Base-by-base conservation (phyloP, 2,797 vertebrate genomes). In the Chelon labrosus region DNA sequence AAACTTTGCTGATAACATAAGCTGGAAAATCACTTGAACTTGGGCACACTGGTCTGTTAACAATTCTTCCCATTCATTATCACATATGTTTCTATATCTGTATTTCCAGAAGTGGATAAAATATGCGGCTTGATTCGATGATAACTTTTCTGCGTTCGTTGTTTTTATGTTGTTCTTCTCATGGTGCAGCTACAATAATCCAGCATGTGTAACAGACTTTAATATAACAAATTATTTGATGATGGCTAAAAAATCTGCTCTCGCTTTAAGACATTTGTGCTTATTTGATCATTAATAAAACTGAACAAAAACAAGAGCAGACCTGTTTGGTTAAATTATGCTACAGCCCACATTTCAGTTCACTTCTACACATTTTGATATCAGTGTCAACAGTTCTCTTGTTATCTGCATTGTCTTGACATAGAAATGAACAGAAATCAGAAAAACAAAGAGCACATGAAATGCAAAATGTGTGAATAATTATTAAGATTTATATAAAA, bases 231-330 rank as follows among this genome's bases (percentile, higher is more conserved):
- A 51, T 20, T 35, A 5, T 44, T 12, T 38, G 2, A 17, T 27
- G 17, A 37, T 27, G 10, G 37, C 2, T 1, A 41, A 0, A n/a
- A n/a, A 38, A 20, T 17, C 14, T 59, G 31, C 38, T 37, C 5
- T 5, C 38, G 44, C 67, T 37, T 50, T 41, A 49, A 8, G 22
- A 65, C 16, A 44, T 53, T 68, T 54, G 19, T 63, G 27, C 67
- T 66, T 35, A 55, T 66, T 70, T 38, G 64, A 19, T 69, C 19
- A 75, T 68, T 37, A 16, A 5, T 31, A 44, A 44, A 44, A 44
- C 16, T 17, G 46, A 62, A 22, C 42, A 38, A 46, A 58, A 78
- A 62, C 63, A 55, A 64, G n/a, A 75, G 50, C 52, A 64, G 70
- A 53, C 44, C 39, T 51, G 27, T 41, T 7, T 55, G 37, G 58